These are phyloP conservation scores for Caenorhabditis parvicauda DNA, from an alignment of 2,888 invertebrate species.

Conservation along the genomic window DNA sequence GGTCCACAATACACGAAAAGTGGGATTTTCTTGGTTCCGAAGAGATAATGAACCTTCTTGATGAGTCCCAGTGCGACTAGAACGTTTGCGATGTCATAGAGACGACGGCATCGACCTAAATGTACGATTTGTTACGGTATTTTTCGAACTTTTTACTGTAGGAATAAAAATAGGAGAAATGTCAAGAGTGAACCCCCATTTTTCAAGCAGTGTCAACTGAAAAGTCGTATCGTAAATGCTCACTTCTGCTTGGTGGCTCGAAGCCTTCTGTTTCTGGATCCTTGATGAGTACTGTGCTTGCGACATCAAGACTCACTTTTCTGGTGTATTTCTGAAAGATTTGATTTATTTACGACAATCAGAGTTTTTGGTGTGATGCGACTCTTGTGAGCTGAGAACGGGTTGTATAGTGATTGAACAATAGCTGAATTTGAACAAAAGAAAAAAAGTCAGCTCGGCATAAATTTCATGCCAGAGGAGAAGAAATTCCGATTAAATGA, in stretches of 20 bases:
- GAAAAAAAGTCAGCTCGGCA: no score
- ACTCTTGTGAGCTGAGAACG: neutral
- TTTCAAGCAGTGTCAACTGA: no score
- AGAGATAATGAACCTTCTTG: conserved; percentile 69
- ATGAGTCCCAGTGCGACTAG: conserved; percentile 75
- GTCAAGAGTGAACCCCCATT: no score
- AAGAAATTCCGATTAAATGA: no score
- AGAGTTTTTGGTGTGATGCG: no score
- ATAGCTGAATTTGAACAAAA: no score
- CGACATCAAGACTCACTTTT: conserved; percentile 59
- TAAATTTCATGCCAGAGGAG: no score
- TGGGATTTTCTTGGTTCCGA: conserved; percentile 63
- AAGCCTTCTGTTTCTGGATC: conserved; percentile 59
- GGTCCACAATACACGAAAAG: conserved; percentile 62
- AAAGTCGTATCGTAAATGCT: conserved; percentile 7
- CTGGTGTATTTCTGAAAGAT: conserved; percentile 45
- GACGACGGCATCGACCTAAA: conserved; percentile 69
- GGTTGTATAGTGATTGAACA: neutral
- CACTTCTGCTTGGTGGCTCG: conserved; percentile 59
- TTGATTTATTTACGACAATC: neutral
- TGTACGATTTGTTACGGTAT: no score
- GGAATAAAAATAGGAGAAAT: no score
- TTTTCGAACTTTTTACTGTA: no score
- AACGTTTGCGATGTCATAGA: conserved; percentile 79
- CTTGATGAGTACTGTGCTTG: conserved; percentile 60